These are phyloP conservation scores for Parnassius orleans DNA, from an alignment of 2,888 invertebrate species.

Conservation along the genomic window DNA sequence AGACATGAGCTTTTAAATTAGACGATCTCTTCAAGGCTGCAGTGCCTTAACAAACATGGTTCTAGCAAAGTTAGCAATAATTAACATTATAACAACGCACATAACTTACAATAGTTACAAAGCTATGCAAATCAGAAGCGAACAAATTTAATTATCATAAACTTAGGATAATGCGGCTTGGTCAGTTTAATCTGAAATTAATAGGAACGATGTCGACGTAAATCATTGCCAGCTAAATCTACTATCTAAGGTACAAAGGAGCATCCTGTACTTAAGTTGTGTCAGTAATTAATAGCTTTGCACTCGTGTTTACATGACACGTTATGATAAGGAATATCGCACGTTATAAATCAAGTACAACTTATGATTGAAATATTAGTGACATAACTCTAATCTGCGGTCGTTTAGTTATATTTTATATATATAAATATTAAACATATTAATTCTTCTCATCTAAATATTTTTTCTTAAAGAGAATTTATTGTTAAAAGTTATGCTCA, in stretches of 20 bases:
- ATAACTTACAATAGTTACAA: conserved; percentile 1
- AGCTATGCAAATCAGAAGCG: conserved; percentile 15
- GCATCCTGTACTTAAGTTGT: conserved; percentile 15
- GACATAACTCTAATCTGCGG: too few relatives aligned
- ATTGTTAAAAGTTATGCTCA: too few relatives aligned
- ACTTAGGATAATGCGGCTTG: conserved; percentile 15
- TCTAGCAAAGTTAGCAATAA: background rate
- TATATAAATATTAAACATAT: too few relatives aligned
- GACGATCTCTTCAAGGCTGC: too few relatives aligned
- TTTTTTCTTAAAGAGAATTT: too few relatives aligned
- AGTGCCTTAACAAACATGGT: too few relatives aligned
- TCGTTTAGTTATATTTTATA: too few relatives aligned
- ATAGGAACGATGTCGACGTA: conserved; percentile 14
- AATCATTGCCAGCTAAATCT: conserved; percentile 16
- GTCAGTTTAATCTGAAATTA: conserved; percentile 25
- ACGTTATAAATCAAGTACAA: conserved; percentile 9
- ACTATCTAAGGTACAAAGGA: conserved; percentile 16
- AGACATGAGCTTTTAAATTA: too few relatives aligned
- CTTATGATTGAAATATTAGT: background rate
- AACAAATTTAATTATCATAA: conserved; percentile 19
- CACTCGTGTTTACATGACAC: conserved; percentile 7
- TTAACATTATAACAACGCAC: background rate
- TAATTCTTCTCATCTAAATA: too few relatives aligned
- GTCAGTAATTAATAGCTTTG: conserved; percentile 16
- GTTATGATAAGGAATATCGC: conserved; percentile 9